phyloP scores from a whole-genome alignment of 2,888 invertebrate species.

The Drosophila picticornis region DNA sequence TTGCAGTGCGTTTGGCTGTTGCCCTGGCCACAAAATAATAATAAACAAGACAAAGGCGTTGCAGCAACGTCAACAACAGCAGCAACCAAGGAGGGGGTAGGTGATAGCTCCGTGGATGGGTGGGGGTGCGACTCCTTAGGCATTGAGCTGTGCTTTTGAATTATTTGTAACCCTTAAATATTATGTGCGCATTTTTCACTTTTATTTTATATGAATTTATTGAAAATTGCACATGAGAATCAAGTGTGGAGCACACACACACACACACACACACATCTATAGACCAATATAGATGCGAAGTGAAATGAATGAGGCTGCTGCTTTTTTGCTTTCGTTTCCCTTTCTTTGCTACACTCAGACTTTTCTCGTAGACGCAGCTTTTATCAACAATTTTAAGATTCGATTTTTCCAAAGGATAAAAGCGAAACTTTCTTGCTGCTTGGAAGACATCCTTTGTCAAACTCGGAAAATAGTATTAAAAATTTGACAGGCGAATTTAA shows the following conservation, averaged over 20 bases:
- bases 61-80: conserved; percentile 37
- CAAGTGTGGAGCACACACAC: conserved; percentile 21
- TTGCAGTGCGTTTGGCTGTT: conserved; percentile 61
- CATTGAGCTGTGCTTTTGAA: conserved; percentile 16
- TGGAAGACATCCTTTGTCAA: neutral
- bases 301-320: conserved; percentile 36
- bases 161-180: conserved; percentile 72
- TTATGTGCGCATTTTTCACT: conserved; percentile 61
- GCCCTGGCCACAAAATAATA: conserved; percentile 66
- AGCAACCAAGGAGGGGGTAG: neutral
- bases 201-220: conserved; percentile 58
- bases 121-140: neutral
- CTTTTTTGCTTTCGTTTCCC: conserved; percentile 24
- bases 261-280: conserved; percentile 7
- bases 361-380: neutral
- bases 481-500: neutral
- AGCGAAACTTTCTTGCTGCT: too few species aligned
- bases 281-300: neutral
- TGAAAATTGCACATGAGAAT: conserved; percentile 55
- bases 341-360: neutral
- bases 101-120: neutral
- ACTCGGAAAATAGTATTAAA: neutral
- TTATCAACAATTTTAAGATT: neutral
- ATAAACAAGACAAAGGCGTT: conserved; percentile 78
- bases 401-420: neutral